phyloP scores from a whole-genome alignment of 2,113 vertebrate genomes.

The Odocoileus hemionus region DNA sequence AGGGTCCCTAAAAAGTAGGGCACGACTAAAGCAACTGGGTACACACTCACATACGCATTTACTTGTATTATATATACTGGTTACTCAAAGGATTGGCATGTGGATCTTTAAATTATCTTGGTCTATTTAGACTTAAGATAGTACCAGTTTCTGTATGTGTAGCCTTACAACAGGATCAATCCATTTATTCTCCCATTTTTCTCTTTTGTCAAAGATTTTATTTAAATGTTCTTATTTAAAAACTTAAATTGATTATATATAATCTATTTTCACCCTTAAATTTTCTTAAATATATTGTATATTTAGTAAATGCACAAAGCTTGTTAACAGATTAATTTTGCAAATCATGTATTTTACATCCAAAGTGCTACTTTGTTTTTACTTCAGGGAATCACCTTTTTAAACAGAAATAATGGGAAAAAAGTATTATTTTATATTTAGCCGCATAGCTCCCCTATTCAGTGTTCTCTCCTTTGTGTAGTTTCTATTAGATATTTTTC shows the following conservation, averaged over 20 bases:
- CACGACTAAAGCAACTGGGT: not conserved
- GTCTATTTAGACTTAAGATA: not conserved
- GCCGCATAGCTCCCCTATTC: not conserved
- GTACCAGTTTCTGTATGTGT: not conserved
- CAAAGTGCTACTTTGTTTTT: not conserved
- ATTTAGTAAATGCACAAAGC: not conserved
- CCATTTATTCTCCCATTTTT: not conserved
- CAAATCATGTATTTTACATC: not conserved
- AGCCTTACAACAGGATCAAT: not conserved
- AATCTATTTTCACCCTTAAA: not conserved
- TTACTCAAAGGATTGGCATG: not conserved
- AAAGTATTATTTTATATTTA: not conserved
- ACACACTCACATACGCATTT: not conserved
- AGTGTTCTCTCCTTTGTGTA: not conserved
- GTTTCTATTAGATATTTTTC: not conserved
- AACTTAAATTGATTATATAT: not conserved
- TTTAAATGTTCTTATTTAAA: not conserved
- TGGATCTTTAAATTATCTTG: not conserved
- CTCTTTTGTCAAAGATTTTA: not conserved
- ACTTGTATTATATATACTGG: not conserved
- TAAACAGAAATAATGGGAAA: not conserved
- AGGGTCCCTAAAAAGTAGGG: not conserved
- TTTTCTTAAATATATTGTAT: not conserved
- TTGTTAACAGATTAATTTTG: not conserved
- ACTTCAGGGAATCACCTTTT: not conserved